Conservation (phyloP, 64 coral and sea anemone species). For the Pachyseris speciosa region DNA sequence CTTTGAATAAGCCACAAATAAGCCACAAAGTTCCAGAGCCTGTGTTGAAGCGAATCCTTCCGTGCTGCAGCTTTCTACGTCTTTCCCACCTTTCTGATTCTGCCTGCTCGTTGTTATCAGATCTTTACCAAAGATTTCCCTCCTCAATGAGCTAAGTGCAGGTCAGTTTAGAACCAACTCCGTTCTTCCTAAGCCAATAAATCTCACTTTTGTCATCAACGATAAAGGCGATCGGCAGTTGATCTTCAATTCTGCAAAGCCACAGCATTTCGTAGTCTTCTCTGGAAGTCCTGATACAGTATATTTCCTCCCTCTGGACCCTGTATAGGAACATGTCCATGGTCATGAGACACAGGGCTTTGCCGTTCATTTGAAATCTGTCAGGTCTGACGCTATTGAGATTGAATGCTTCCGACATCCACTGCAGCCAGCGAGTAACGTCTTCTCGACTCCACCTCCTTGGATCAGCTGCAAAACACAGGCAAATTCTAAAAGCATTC, state of each 20-base stretch:
- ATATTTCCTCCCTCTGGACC: slow-evolving; percentile 89
- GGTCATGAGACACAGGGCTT: slow-evolving; percentile 93
- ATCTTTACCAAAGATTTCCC: not conserved
- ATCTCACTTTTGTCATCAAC: not conserved
- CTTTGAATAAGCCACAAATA: not conserved
- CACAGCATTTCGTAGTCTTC: slow-evolving; percentile 81
- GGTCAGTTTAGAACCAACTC: not conserved
- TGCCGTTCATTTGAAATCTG: slow-evolving; percentile 98
- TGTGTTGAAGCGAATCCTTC: not conserved
- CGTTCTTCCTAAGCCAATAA: not conserved
- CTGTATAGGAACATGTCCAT: slow-evolving; percentile 94
- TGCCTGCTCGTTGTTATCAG: not conserved
- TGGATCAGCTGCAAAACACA: slow-evolving; percentile 71
- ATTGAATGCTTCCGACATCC: slow-evolving; percentile 83
- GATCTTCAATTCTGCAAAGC: slow-evolving; percentile 7
- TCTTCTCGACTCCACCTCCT: slow-evolving; percentile 85
- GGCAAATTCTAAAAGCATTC: not conserved
- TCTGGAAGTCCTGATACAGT: slow-evolving; percentile 93
- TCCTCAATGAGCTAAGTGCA: not conserved
- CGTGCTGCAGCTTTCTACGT: not conserved
- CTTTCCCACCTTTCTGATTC: not conserved
- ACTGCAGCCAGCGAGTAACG: slow-evolving; percentile 78
- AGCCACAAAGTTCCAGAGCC: not conserved
- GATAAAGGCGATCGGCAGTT: not conserved
- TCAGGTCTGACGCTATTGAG: slow-evolving; percentile 79